Evolutionary conservation across 2,113 vertebrate species (phyloP).

Genomic region (Rhipidura dahli): DNA sequence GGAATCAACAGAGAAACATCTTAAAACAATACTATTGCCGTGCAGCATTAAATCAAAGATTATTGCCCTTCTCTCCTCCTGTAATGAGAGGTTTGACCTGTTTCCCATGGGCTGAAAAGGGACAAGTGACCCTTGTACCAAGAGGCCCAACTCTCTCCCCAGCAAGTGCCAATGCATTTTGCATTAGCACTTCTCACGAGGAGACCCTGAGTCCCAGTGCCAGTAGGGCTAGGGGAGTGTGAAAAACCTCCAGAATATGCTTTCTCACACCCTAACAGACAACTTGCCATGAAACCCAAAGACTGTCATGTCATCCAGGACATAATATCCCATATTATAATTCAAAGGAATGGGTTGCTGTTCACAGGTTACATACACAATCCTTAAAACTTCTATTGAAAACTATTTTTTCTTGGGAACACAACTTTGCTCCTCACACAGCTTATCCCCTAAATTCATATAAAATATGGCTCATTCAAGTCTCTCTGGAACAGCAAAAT

Average conservation of each 20-base stretch:
- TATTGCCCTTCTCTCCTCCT: neutral
- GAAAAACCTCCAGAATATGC: slow-evolving; percentile 38
- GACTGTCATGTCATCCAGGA: neutral
- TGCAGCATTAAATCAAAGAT: neutral
- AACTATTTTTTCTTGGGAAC: neutral
- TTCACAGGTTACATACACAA: neutral
- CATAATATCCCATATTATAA: neutral
- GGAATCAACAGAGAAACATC: neutral
- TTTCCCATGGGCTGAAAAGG: neutral
- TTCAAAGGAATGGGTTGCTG: neutral
- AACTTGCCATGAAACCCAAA: neutral
- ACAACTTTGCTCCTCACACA: neutral
- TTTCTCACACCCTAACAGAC: neutral
- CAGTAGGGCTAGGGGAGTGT: neutral
- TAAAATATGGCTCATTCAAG: neutral
- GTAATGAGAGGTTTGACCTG: neutral
- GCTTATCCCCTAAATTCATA: neutral
- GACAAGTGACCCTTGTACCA: neutral
- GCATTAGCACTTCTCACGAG: slow-evolving; percentile 35
- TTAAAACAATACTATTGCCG: neutral
- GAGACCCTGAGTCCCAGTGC: neutral
- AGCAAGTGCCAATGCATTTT: slow-evolving; percentile 60
- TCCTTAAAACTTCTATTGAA: neutral
- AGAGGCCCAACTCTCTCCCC: neutral
- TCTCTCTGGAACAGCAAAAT: neutral